Conservation (phyloP, 2,797 vertebrate genomes). For the Chelon labrosus region DNA sequence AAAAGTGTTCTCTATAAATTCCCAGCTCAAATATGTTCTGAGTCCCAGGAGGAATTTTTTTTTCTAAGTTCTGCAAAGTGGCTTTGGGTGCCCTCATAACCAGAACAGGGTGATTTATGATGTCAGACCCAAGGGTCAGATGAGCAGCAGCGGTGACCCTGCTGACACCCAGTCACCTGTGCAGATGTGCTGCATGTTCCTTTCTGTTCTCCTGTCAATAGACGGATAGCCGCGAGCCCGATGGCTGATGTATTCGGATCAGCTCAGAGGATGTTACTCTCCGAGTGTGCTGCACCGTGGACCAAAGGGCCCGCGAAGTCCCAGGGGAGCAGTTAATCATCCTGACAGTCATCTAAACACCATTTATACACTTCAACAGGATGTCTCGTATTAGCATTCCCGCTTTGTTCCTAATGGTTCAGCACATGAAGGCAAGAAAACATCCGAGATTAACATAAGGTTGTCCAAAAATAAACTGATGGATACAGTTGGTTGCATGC, state of each 20-base stretch:
- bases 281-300: conserved; percentile 28
- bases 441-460: background rate
- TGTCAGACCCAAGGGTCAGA: conserved; percentile 25
- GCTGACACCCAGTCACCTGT: conserved; percentile 35
- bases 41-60: background rate
- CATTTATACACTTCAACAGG: conserved; percentile 54
- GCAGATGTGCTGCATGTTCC: conserved; percentile 35
- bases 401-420: conserved; percentile 10
- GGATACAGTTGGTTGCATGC: background rate
- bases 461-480: background rate
- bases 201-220: conserved; percentile 49
- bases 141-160: conserved; percentile 25
- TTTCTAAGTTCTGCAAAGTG: background rate
- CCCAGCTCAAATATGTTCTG: background rate
- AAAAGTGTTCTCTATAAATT: background rate
- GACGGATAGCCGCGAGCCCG: conserved; percentile 2
- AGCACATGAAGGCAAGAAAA: background rate
- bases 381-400: conserved; percentile 31
- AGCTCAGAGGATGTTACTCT: conserved; percentile 36
- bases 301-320: conserved; percentile 54
- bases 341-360: conserved; percentile 66
- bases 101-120: conserved; percentile 33
- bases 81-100: background rate
- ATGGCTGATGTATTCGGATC: conserved; percentile 50
- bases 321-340: conserved; percentile 66